These are phyloP conservation scores for Lindbergichthys nudifrons DNA, from an alignment of 2,797 vertebrate species.

Conservation along the genomic window DNA sequence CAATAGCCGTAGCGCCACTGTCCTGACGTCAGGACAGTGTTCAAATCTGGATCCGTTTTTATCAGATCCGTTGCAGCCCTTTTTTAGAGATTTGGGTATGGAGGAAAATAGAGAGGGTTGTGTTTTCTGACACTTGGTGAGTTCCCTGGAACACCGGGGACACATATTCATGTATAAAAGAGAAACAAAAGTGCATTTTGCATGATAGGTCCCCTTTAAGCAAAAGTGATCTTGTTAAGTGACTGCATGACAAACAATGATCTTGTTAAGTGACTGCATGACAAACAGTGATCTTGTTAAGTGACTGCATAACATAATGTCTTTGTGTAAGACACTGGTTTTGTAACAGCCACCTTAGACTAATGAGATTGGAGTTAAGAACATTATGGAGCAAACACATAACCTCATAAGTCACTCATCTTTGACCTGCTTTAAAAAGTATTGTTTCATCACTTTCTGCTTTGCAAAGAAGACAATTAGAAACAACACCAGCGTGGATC, in stretches of 20 bases:
- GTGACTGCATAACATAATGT: slow-evolving; percentile 57
- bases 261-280: slow-evolving; percentile 1
- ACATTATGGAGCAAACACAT: slow-evolving; percentile 51
- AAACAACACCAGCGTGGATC: background rate
- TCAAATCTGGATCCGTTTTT: no score
- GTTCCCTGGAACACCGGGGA: no score
- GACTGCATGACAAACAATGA: slow-evolving; percentile 5
- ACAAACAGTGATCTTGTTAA: background rate
- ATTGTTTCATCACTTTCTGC: background rate
- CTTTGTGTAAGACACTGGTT: slow-evolving; percentile 67
- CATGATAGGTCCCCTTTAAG: no score
- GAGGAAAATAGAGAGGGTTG: no score
- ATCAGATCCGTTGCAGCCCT: no score
- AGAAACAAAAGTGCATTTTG: no score
- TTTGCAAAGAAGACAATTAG: background rate
- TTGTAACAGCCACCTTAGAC: slow-evolving; percentile 48
- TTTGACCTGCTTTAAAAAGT: slow-evolving; percentile 30
- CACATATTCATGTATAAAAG: no score
- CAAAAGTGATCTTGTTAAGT: background rate
- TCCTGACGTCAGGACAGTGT: no score
- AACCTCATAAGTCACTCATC: slow-evolving; percentile 3
- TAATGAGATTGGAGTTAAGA: slow-evolving; percentile 72
- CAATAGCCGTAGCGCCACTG: no score
- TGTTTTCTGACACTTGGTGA: no score
- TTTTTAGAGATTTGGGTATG: no score